These are phyloP conservation scores for Sminthurides aquaticus DNA, from an alignment of 2,888 invertebrate genomes.

Conservation along the genomic window DNA sequence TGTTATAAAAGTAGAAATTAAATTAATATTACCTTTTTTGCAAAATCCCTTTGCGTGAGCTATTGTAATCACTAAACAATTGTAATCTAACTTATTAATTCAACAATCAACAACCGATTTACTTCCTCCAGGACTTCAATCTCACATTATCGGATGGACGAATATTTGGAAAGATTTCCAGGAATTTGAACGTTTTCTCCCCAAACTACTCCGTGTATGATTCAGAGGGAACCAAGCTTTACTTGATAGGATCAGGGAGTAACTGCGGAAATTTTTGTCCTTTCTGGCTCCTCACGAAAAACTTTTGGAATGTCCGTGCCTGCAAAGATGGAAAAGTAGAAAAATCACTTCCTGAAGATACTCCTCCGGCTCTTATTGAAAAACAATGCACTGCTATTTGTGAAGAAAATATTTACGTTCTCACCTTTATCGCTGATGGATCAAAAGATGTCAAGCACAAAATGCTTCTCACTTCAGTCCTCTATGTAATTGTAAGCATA, in stretches of 20 bases:
- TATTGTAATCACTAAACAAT: too few species aligned
- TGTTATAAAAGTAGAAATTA: too few species aligned
- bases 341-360: not conserved
- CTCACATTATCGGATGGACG: too few species aligned
- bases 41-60: too few species aligned
- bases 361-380: conserved; percentile 1
- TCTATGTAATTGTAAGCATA: conserved; percentile 13
- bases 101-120: too few species aligned
- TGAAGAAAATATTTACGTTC: conserved; percentile 5
- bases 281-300: conserved; percentile 6
- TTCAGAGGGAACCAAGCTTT: not conserved
- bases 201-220: not conserved
- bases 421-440: not conserved
- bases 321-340: not conserved
- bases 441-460: conserved; percentile 10
- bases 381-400: conserved; percentile 9
- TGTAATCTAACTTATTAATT: too few species aligned
- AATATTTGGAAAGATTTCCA: not conserved
- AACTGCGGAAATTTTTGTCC: conserved; percentile 3
- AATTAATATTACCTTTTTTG: too few species aligned
- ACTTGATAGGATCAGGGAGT: not conserved
- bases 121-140: too few species aligned
- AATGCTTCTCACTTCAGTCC: conserved; percentile 12
- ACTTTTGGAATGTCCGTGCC: not conserved
- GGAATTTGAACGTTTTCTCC: not conserved